A percentile compares a stretch with the other conserved stretches of the same genome.
These are phyloP conservation scores for Ophioninae sp. DNA, from an alignment of 2,888 invertebrate species.

Conservation along the genomic window DNA sequence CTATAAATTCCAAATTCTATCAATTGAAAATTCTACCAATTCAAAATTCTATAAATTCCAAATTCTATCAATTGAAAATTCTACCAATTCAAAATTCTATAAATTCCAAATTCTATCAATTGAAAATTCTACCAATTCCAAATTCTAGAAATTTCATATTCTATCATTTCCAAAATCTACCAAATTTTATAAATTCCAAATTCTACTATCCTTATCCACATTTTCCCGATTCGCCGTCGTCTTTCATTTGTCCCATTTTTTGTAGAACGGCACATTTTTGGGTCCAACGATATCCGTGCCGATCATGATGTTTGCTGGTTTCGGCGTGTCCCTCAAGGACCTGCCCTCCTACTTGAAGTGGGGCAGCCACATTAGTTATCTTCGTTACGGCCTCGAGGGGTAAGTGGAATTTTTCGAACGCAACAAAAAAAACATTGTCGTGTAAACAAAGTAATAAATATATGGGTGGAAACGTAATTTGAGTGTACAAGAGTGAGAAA, in stretches of 20 bases:
- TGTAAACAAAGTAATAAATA: too few species aligned
- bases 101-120: too few species aligned
- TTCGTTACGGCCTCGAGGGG: slow-evolving; percentile 95
- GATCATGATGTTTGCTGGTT: slow-evolving; percentile 98
- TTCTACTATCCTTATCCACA: background rate
- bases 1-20: too few species aligned
- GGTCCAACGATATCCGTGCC: slow-evolving; percentile 96
- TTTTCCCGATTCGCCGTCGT: background rate
- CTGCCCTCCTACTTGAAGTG: slow-evolving; percentile 93
- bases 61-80: too few species aligned
- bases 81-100: too few species aligned
- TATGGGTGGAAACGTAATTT: too few species aligned
- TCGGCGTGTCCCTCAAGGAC: slow-evolving; percentile 94
- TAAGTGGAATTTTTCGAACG: slow-evolving; percentile 70
- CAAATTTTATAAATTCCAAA: background rate
- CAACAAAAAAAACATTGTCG: too few species aligned
- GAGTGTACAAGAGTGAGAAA: too few species aligned
- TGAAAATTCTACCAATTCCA: too few species aligned
- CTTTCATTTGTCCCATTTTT: background rate
- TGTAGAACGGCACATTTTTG: slow-evolving; percentile 95
- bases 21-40: too few species aligned
- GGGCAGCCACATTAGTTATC: slow-evolving; percentile 95
- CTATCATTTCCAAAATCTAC: background rate
- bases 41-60: too few species aligned
- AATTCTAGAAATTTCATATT: too few species aligned